Evolutionary conservation across 1,140 invertebrate genomes (phyloP), one percentile per base, ranked within the genome.

Genomic region (Pissodes strobi): DNA sequence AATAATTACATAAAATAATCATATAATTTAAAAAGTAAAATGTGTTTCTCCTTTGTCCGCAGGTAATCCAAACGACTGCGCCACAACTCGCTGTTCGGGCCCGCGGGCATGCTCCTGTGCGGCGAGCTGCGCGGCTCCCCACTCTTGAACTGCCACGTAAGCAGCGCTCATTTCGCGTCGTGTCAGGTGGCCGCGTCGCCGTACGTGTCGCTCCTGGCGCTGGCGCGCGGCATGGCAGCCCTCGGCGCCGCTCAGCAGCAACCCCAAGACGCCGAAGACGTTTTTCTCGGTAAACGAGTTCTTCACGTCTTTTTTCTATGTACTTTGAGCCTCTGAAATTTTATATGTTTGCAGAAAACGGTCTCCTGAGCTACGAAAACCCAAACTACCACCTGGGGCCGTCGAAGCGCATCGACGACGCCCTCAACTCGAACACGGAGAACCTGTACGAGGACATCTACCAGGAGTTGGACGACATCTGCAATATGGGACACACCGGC

Each of bases 331-430:
- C 4, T 41, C 17, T 27, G 3, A 3, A 27, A 27, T 27, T 27
- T 27, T 13, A 15, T 69, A 67, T 74, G 76, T 77, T 69, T 85
- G 83, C 84, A 92, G 91, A 92, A 81, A 93, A 92, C 82, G 90
- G 90, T 72, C 84, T 92, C 43, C 82, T 92, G 69, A 92, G 90
- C 68, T 93, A 92, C 80, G 90, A 92, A 80, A 93, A 93, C 79
- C 90, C 91, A 6, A 92, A 93, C 79, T 93, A 93, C 78, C 89
- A 91, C 72, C 81, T 92, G 78, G 88, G 89, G 71, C 87, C 88
- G 43, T 85, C 88, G 15, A 62, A 53, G 21, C 83, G 88, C 1
- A 79, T 91, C 67, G 90, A 90, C 77, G 90, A 91, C 74, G 88
- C 88, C 41, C 82, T 91, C 63, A 91, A 92, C 79, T 89, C 87